Percentiles rank a stretch among this genome's conserved stretches.
Evolutionary conservation across 2,888 invertebrate species (phyloP).

Genomic region (Embidobia sp.): DNA sequence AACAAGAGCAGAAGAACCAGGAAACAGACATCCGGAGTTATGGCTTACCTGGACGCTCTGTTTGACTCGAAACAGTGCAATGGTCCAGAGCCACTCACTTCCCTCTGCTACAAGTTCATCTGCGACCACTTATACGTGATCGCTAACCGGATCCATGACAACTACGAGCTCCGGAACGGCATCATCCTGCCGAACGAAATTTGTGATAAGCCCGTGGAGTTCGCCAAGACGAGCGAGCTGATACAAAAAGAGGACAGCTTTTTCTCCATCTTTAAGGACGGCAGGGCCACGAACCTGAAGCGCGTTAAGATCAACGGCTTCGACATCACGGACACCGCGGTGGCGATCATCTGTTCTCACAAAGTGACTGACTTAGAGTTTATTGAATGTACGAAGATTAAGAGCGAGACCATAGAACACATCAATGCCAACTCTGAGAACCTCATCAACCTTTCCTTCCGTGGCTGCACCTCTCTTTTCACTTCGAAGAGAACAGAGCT

Average conservation of each 20-base stretch:
- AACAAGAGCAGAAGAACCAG: slow-evolving; percentile 15
- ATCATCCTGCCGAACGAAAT: slow-evolving; percentile 87
- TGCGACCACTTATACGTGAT: slow-evolving; percentile 85
- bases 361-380: slow-evolving; percentile 89
- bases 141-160: slow-evolving; percentile 76
- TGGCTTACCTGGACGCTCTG: slow-evolving; percentile 76
- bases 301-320: slow-evolving; percentile 88
- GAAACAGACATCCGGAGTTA: slow-evolving; percentile 53
- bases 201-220: slow-evolving; percentile 86
- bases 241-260: slow-evolving; percentile 86
- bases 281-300: slow-evolving; percentile 86
- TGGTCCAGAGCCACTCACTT: slow-evolving; percentile 85
- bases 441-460: slow-evolving; percentile 87
- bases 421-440: slow-evolving; percentile 88
- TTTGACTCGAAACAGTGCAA: slow-evolving; percentile 73
- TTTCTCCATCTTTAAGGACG: slow-evolving; percentile 87
- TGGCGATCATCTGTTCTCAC: slow-evolving; percentile 88
- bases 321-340: slow-evolving; percentile 87
- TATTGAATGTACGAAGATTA: slow-evolving; percentile 87
- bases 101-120: slow-evolving; percentile 85
- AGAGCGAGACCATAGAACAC: slow-evolving; percentile 85
- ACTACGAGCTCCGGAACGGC: slow-evolving; percentile 83
- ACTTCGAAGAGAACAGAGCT: slow-evolving; percentile 74
- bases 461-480: slow-evolving; percentile 85
- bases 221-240: slow-evolving; percentile 83